Evolutionary conservation across 2,888 invertebrate genomes (phyloP), one percentile per base, ranked within the genome.

Genomic region (Drosophila formosana): DNA sequence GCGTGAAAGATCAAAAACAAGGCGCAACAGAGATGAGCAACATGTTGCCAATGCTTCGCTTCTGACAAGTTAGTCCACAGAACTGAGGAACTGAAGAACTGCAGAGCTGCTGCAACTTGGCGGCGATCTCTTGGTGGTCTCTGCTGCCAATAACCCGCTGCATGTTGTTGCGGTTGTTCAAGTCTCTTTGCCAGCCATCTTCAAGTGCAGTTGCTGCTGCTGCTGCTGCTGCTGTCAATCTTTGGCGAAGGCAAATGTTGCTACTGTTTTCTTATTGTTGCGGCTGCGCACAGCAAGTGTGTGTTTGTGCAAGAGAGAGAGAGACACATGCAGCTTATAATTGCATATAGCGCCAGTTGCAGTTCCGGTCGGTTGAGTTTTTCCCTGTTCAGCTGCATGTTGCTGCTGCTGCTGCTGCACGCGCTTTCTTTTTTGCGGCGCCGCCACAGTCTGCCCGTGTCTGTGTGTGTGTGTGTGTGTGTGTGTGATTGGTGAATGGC

Each of bases 341-440:
- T 82, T 74, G 79, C 74, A 85, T 82, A 89, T 89, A 90, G 89
- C 90, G 90, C 90, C 90, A 90, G 89, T 90, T 87, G 88, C 83
- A 90, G 90, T 89, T 89, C 89, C 89, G 89, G 89, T 89, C 90
- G 75, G 84, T 80, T 89, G 65, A 79, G 82, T 85, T 89, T 85
- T 66, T 75, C 75, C 65, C 37, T 47, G 41, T 39, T 28, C 70
- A 32, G 63, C 72, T 66, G 28, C 37, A 53, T 71, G 49, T 55
- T 69, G 53, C 62, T 68, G 53, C 61, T 83, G 60, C 52, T 74
- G 78, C 46, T 66, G 76, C 65, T 84, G 89, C 89, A 89, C 84
- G 89, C 87, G 84, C 87, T 89, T 84, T 87, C 87, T 88, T 84
- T 86, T 83, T 88, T 86, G 79, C 84, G 82, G 81, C 87, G 83